A percentile compares a stretch with the other conserved stretches of the same genome.
Conservation (phyloP, 2,888 invertebrate species). For the Biston betularia region DNA sequence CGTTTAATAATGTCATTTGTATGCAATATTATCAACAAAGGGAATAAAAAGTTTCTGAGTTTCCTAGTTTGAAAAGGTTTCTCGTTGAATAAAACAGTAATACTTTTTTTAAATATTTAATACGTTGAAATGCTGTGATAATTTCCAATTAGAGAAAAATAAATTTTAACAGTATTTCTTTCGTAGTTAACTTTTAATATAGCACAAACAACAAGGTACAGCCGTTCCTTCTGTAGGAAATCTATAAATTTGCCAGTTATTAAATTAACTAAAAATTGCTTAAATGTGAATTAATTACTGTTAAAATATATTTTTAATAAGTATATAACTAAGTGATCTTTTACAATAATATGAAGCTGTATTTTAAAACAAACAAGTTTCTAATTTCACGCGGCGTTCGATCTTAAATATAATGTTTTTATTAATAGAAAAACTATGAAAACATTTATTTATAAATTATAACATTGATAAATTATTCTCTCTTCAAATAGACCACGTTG, state of each 20-base stretch:
- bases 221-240: not conserved
- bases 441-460: not conserved
- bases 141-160: slow-evolving; percentile 26
- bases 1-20: no score
- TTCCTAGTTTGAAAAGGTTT: not conserved
- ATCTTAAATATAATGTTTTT: not conserved
- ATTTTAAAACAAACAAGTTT: slow-evolving; percentile 34
- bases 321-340: not conserved
- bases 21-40: no score
- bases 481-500: no score
- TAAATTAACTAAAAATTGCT: no score
- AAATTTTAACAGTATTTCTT: slow-evolving; percentile 14
- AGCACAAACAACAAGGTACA: not conserved
- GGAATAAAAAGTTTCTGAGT: no score
- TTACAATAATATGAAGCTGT: slow-evolving; percentile 40
- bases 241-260: no score
- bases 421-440: not conserved
- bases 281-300: no score
- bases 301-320: no score
- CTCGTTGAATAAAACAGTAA: slow-evolving; percentile 32
- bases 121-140: slow-evolving; percentile 48
- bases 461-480: not conserved
- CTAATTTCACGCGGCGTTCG: not conserved
- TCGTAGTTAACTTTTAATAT: not conserved
- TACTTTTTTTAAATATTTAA: slow-evolving; percentile 58